These are phyloP conservation scores for Limnothrissa miodon DNA, from an alignment of 2,113 vertebrate species.

Conservation along the genomic window DNA sequence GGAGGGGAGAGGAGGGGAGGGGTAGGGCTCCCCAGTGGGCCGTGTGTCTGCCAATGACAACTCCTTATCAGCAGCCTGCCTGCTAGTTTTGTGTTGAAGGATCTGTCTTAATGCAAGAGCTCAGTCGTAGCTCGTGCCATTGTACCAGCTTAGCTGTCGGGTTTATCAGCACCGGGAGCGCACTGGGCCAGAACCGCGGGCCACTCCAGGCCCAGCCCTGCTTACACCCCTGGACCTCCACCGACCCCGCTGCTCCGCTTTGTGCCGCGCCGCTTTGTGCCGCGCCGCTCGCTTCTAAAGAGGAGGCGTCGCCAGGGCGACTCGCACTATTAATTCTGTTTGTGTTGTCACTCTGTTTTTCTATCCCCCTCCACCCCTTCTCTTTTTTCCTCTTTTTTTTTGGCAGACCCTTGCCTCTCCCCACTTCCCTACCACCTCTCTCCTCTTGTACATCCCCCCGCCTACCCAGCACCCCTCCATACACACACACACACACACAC, in stretches of 20 bases:
- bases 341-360: conserved; percentile 30
- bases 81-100: conserved; percentile 52
- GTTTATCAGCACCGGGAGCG: conserved; percentile 67
- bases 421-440: background rate
- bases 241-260: background rate
- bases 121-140: conserved; percentile 57
- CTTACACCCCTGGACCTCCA: background rate
- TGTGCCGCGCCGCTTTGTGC: conserved; percentile 31
- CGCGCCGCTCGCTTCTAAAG: conserved; percentile 47
- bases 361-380: background rate
- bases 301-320: conserved; percentile 45
- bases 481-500: background rate
- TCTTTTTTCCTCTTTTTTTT: background rate
- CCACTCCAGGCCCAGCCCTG: conserved; percentile 42
- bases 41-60: conserved; percentile 60
- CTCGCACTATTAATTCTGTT: conserved; percentile 56
- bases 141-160: conserved; percentile 64
- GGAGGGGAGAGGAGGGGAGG: background rate
- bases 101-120: conserved; percentile 63
- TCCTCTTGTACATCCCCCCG: background rate
- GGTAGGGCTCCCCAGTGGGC: conserved; percentile 53
- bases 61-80: conserved; percentile 71
- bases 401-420: conserved; percentile 5
- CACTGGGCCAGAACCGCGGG: conserved; percentile 66
- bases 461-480: background rate